These are phyloP conservation scores for Drosophila sp. DNA, from an alignment of 1,140 invertebrate species.

Conservation along the genomic window DNA sequence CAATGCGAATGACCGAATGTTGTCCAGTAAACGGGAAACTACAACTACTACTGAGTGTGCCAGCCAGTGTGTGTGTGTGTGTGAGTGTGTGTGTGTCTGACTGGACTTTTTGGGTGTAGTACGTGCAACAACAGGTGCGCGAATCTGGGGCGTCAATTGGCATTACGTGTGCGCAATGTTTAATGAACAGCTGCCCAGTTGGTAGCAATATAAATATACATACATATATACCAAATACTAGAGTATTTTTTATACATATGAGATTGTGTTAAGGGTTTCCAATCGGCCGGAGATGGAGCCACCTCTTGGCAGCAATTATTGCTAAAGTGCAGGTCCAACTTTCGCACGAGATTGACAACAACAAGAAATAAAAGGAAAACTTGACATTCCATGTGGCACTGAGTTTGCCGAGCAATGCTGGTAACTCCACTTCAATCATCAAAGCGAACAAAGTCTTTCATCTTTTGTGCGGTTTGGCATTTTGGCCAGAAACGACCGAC, in stretches of 20 bases:
- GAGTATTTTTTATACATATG: too few species aligned
- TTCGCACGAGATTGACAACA: conserved; percentile 16
- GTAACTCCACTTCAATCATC: conserved; percentile 34
- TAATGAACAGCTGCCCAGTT: conserved; percentile 51
- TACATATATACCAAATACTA: too few species aligned
- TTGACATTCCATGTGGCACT: conserved; percentile 41
- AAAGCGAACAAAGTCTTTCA: conserved; percentile 57
- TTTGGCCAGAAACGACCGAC: background rate
- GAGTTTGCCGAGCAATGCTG: background rate
- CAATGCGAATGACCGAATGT: conserved; percentile 33
- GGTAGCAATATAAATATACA: too few species aligned
- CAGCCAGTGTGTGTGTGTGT: background rate
- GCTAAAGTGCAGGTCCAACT: conserved; percentile 26
- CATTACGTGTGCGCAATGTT: conserved; percentile 72
- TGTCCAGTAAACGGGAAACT: conserved; percentile 3
- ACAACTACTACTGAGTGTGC: too few species aligned
- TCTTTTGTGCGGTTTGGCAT: conserved; percentile 63
- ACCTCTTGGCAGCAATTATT: conserved; percentile 29
- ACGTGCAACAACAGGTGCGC: conserved; percentile 67
- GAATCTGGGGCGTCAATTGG: conserved; percentile 80
- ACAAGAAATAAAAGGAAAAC: conserved; percentile 12
- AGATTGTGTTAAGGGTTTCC: background rate
- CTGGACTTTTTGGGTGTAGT: background rate
- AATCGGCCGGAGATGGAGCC: background rate
- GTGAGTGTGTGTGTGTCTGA: background rate